Base-by-base conservation (phyloP, 2,797 vertebrate genomes). In the Brotula barbata region DNA sequence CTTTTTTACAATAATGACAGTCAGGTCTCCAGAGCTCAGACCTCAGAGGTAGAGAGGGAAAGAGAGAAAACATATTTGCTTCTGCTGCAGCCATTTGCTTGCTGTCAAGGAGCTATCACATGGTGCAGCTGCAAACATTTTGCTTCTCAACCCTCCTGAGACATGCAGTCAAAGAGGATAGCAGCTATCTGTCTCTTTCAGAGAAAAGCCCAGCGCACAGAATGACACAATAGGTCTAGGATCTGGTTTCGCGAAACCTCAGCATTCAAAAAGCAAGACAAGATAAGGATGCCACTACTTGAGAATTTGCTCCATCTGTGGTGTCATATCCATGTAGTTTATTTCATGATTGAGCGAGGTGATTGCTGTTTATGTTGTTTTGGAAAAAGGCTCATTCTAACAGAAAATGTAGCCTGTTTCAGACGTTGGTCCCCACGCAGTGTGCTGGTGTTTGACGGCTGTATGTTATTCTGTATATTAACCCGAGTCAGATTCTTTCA, bases 81-180 rank as follows among this genome's bases (percentile, higher is more conserved):
- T 71, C 60, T 71, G 73, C 66, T 44, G 63, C 63, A 73, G 68
- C 75, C 70, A 82, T 86, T 78, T 82, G 64, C 64, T 67, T 40
- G 48, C 71, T 69, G 81, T 84, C 76, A 62, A 76, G 82, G 83
- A 80, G 82, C 84, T 77, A 77, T 85, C 80, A 83, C 71, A 51
- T 64, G 67, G 20, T 77, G 78, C 85, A 88, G 85, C 85, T 86
- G 85, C 84, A 85, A 87, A 88, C 85, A 83, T 81, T 82, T 80
- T 73, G 75, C 83, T 68, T 20, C 80, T 77, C 72, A 20, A 70
- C 65, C 61, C 79, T 83, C 80, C 59, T 68, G 83, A 83, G 80
- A 78, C 68, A 41, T 17, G 42, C 66, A 70, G 69, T 77, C 66
- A 80, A 69, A 71, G 66, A 81, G 47, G 73, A 63, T 31, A 58